Evolutionary conservation across 2,888 invertebrate species (phyloP).

Genomic region (Polymixis lichenea): DNA sequence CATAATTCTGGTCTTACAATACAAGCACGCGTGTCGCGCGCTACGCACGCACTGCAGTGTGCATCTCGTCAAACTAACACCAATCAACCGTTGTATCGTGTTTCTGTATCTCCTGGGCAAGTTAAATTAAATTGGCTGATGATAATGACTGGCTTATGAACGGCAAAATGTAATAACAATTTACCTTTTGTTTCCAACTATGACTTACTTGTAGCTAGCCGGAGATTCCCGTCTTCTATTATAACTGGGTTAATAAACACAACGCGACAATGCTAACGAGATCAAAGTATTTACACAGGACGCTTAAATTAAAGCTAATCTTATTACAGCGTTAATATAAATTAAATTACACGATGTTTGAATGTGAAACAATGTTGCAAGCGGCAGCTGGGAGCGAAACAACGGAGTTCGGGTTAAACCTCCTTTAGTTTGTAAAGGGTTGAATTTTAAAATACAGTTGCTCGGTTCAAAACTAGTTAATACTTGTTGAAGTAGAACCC

Average conservation of each 20-base stretch:
- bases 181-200: slow-evolving; percentile 59
- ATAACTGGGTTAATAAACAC: slow-evolving; percentile 70
- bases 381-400: slow-evolving; percentile 51
- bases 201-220: slow-evolving; percentile 29
- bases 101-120: not conserved
- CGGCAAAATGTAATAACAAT: slow-evolving; percentile 48
- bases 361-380: slow-evolving; percentile 63
- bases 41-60: too few species aligned
- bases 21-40: too few species aligned
- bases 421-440: slow-evolving; percentile 31
- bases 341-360: slow-evolving; percentile 74
- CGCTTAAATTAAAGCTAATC: slow-evolving; percentile 79
- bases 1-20: too few species aligned
- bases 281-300: slow-evolving; percentile 82
- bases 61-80: too few species aligned
- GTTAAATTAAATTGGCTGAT: not conserved
- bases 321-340: slow-evolving; percentile 75
- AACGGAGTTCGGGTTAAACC: slow-evolving; percentile 32
- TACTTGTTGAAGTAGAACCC: slow-evolving; percentile 1
- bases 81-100: too few species aligned
- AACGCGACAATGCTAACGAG: slow-evolving; percentile 74
- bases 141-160: not conserved
- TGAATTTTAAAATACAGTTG: slow-evolving; percentile 30
- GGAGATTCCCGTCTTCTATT: slow-evolving; percentile 62
- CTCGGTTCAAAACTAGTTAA: slow-evolving; percentile 13